Evolutionary conservation across 2,888 invertebrate species (phyloP), one percentile per base, ranked within the genome.

Genomic region (Liposcelis brunnea): DNA sequence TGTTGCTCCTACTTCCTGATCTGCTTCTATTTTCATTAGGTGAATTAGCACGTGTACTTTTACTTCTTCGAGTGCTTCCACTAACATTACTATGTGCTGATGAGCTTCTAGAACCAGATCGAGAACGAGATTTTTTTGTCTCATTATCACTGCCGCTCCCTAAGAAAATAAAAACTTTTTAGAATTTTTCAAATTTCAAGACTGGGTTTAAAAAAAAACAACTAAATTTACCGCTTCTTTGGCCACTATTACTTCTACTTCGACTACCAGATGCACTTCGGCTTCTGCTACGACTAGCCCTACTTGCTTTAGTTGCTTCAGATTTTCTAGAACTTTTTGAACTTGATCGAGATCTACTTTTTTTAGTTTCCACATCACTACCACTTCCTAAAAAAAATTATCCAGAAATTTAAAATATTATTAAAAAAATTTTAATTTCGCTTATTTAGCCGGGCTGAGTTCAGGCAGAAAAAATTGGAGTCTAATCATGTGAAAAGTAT

Each of bases 1-100:
- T 60, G 2, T 55, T 58, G 44, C 54, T 53, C 7, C 16, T 5
- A 35, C 10, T 35, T 15, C 7, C 42, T 10, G 42, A 31, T 12
- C 33, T 12, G 14, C 42, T 43, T 11, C 42, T 43, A 15, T 19
- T 34, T 11, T 34, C n/a, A n/a, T n/a, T n/a, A n/a, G n/a, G n/a
- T n/a, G n/a, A n/a, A n/a, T n/a, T n/a, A n/a, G n/a, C n/a, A n/a
- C n/a, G n/a, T n/a, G n/a, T 6, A 11, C 40, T 40, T 7, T 18
- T 7, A 19, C 40, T 40, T 40, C 11, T 40, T 6, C 11, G 15
- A 19, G 19, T 40, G 19, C n/a, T n/a, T n/a, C n/a, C n/a, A n/a
- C 5, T 21, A 7, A 18, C 26, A 6, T 26, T 26, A n/a, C n/a
- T n/a, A n/a, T n/a, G n/a, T n/a, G 26, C 26, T 6, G 26, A 26